These are phyloP conservation scores for Epinephelus lanceolatus DNA, from an alignment of 2,113 vertebrate species.

Conservation along the genomic window DNA sequence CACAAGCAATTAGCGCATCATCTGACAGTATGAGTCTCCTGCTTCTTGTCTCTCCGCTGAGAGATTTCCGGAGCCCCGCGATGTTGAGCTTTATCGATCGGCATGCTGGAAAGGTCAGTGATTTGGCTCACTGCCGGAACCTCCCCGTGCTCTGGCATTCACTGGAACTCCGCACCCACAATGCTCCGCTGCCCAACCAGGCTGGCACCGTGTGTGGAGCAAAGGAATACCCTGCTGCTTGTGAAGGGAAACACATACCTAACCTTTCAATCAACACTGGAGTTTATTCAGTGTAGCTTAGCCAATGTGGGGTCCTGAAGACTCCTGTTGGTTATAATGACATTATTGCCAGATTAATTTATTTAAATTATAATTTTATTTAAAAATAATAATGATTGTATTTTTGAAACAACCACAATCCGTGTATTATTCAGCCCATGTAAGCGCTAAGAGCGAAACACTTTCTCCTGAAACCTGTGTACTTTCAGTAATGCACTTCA, in stretches of 20 bases:
- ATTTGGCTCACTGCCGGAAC: constrained; percentile 64
- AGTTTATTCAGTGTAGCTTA: neutral
- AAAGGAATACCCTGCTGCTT: constrained; percentile 18
- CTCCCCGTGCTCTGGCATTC: constrained; percentile 51
- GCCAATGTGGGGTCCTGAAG: neutral
- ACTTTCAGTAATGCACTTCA: no score
- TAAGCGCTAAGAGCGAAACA: no score
- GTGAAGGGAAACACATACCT: neutral
- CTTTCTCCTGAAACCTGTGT: no score
- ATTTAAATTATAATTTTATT: neutral
- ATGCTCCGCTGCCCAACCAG: constrained; percentile 31
- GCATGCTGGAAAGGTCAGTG: constrained; percentile 79
- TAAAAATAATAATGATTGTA: no score
- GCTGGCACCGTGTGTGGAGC: constrained; percentile 8
- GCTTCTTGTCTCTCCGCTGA: constrained; percentile 69
- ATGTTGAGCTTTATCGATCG: constrained; percentile 80
- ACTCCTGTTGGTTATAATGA: neutral
- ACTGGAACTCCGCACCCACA: constrained; percentile 41
- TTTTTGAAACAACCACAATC: no score
- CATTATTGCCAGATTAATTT: no score
- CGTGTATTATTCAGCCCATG: no score
- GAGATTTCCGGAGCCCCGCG: constrained; percentile 80
- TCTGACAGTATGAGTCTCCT: constrained; percentile 76
- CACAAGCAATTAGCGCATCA: constrained; percentile 80
- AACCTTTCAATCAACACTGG: constrained; percentile 2